phyloP scores from a whole-genome alignment of 1,140 invertebrate species.

The Spodoptera frugiperda region DNA sequence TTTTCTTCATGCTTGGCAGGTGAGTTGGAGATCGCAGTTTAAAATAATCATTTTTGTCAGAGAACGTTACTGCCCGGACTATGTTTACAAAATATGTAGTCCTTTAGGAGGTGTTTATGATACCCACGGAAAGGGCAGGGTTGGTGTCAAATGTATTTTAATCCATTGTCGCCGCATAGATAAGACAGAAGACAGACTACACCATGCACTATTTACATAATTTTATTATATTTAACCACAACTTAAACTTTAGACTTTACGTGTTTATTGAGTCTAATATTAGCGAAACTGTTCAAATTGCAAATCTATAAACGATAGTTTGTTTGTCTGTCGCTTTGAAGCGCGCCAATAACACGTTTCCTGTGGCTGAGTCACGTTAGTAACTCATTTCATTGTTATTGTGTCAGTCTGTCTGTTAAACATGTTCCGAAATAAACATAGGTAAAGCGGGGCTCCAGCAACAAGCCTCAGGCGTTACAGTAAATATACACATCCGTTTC shows the following conservation, averaged over 20 bases:
- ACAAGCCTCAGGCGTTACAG: not conserved
- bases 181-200: no score
- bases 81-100: no score
- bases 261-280: slow-evolving; percentile 16
- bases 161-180: no score
- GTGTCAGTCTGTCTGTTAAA: not conserved
- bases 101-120: no score
- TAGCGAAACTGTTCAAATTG: slow-evolving; percentile 12
- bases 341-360: not conserved
- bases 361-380: slow-evolving; percentile 2
- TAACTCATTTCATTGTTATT: slow-evolving; percentile 25
- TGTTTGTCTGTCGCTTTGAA: slow-evolving; percentile 17
- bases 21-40: no score
- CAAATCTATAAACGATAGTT: slow-evolving; percentile 13
- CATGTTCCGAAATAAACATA: not conserved
- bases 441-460: slow-evolving; percentile 6
- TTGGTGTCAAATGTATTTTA: no score
- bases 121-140: no score
- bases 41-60: no score
- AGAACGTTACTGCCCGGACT: no score
- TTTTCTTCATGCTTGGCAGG: no score
- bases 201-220: no score
- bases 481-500: not conserved
- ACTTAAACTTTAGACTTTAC: not conserved
- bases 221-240: no score